Base-by-base conservation (phyloP, 2,113 vertebrate species). In the Otis tarda region DNA sequence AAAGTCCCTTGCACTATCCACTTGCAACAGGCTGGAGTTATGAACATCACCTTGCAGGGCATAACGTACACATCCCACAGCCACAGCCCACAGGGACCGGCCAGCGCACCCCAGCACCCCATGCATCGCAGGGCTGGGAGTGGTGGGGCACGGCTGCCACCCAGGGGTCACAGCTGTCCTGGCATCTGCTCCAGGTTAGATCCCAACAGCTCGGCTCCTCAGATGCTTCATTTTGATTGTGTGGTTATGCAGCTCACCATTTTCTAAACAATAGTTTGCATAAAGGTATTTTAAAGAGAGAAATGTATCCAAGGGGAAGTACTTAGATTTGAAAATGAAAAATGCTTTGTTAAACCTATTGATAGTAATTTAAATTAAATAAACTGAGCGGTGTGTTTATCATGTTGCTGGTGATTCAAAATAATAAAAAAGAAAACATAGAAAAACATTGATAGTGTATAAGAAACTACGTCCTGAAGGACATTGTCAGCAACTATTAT, bases 41-140 rank as follows among this genome's bases (percentile, higher is more conserved):
- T 0, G 5, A 35, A 15, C 10, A 9, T 22, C 6, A 6, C 13
- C 6, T 3, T 10, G 35, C 15, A 4, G 11, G 35, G 19, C 4
- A 0, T 61, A 15, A 9, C 7, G 1, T 3, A 2, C 3, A 0
- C 19, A 2, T 27, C 19, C 43, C 39, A 3, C 0, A 3, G 28
- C 1, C 4, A 23, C 47, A 57, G 20, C 18, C 31, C 0, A 0
- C 21, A 8, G 52, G 43, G 27, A 59, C 8, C 20, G 2, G n/a
- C 24, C 4, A 3, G 49, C 1, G 0, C 21, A 27, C 18, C n/a
- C 33, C 33, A 5, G 19, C 25, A 8, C 9, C 41, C 41, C 41
- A 43, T 43, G 41, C 41, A 16, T 43, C 14, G 14, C 41, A 16
- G 41, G 41, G 14, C 41, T 43, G 41, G 41, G 41, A 43, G 41